phyloP scores from a whole-genome alignment of 2,888 invertebrate genomes.

The Neria commutata region DNA sequence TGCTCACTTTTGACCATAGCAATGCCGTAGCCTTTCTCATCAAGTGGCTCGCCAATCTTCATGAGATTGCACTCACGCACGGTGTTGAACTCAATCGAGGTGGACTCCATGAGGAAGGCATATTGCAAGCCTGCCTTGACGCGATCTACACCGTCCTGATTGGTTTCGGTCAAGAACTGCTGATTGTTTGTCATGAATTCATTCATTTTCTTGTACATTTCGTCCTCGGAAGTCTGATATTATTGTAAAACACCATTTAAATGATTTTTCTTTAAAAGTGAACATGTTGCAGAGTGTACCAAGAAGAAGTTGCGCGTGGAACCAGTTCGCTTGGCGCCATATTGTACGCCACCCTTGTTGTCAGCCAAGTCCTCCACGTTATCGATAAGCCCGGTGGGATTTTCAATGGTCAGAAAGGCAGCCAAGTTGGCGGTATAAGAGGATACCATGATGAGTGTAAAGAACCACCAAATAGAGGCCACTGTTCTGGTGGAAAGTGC shows the following conservation, averaged over 20 bases:
- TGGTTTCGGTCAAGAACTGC: slow-evolving; percentile 63
- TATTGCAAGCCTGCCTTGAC: slow-evolving; percentile 63
- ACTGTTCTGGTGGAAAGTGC: slow-evolving; percentile 87
- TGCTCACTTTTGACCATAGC: slow-evolving; percentile 70
- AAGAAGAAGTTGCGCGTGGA: slow-evolving; percentile 88
- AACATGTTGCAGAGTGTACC: slow-evolving; percentile 62
- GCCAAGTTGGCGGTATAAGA: slow-evolving; percentile 92
- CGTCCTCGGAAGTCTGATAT: slow-evolving; percentile 72
- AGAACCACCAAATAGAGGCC: slow-evolving; percentile 89
- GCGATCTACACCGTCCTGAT: slow-evolving; percentile 66
- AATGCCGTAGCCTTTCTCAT: slow-evolving; percentile 77
- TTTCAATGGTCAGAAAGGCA: slow-evolving; percentile 87
- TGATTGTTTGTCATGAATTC: slow-evolving; percentile 72
- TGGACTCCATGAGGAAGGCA: slow-evolving; percentile 81
- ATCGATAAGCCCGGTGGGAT: slow-evolving; percentile 71
- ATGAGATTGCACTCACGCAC: slow-evolving; percentile 70
- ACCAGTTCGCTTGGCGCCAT: slow-evolving; percentile 83
- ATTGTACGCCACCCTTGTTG: slow-evolving; percentile 77
- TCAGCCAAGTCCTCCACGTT: slow-evolving; percentile 82
- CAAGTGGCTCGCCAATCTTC: slow-evolving; percentile 68
- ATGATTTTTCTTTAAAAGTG: not conserved
- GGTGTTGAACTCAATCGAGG: slow-evolving; percentile 75
- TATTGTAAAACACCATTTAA: not conserved
- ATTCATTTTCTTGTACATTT: slow-evolving; percentile 80
- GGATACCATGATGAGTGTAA: slow-evolving; percentile 76